These are phyloP conservation scores for Glandiceps talaboti DNA, from an alignment of 53 echinoderm and acorn worm genomes.

Conservation along the genomic window DNA sequence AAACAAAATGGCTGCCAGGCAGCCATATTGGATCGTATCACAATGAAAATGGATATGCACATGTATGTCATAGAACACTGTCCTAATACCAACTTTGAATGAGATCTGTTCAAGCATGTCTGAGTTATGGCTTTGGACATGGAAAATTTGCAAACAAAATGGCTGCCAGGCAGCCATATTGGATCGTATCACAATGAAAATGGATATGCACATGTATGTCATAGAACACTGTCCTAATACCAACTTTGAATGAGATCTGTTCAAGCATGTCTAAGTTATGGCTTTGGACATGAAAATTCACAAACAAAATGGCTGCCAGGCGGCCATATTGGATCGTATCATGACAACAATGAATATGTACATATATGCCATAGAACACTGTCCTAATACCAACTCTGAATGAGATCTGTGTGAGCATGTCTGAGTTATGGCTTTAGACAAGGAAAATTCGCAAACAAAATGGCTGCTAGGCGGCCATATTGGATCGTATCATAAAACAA, in stretches of 20 bases:
- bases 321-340: background rate
- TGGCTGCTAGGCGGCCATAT: background rate
- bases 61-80: background rate
- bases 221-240: background rate
- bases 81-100: background rate
- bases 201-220: background rate
- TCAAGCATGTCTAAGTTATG: background rate
- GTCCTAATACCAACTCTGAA: background rate
- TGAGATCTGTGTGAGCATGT: background rate
- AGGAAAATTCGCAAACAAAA: background rate
- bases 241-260: background rate
- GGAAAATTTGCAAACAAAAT: background rate
- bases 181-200: background rate
- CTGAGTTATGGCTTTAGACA: background rate
- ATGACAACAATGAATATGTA: background rate
- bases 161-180: background rate
- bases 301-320: background rate
- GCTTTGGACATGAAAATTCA: too few relatives aligned
- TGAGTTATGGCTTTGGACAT: background rate
- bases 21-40: background rate
- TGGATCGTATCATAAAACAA: background rate
- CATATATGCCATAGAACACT: background rate
- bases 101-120: background rate
- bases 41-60: background rate
- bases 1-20: background rate